These are phyloP conservation scores for Stenolophus ochropezus DNA, from an alignment of 2,888 invertebrate genomes.

Conservation along the genomic window DNA sequence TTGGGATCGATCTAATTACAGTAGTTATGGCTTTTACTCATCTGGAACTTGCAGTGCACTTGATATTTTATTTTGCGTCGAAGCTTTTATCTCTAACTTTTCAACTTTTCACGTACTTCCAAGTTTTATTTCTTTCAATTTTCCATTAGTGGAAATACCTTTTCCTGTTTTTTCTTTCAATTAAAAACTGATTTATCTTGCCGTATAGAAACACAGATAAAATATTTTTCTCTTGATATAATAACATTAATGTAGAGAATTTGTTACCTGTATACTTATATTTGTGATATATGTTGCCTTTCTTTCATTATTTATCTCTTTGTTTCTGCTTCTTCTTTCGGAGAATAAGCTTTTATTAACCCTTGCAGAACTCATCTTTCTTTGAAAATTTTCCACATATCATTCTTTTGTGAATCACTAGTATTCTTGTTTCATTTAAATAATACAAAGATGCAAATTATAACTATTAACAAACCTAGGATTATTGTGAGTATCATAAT, in stretches of 20 bases:
- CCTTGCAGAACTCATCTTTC: too few species aligned
- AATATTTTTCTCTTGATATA: conserved; percentile 33
- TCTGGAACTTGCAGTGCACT: neutral
- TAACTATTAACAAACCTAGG: too few species aligned
- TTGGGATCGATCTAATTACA: conserved; percentile 22
- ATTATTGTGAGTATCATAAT: too few species aligned
- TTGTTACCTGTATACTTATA: neutral
- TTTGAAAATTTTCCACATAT: too few species aligned
- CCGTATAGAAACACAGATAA: conserved; percentile 50
- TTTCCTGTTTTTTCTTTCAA: conserved; percentile 49
- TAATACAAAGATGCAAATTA: too few species aligned
- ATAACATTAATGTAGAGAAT: neutral
- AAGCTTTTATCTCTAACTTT: conserved; percentile 39
- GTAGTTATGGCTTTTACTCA: conserved; percentile 11
- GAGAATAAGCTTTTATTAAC: neutral
- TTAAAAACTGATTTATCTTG: conserved; percentile 59
- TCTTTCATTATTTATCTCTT: neutral
- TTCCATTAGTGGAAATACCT: conserved; percentile 57
- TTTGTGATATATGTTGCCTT: neutral
- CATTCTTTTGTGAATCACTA: too few species aligned
- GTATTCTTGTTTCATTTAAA: too few species aligned
- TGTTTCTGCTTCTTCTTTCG: neutral
- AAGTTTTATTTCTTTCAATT: conserved; percentile 57
- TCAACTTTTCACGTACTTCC: conserved; percentile 48
- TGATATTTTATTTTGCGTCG: conserved; percentile 26